phyloP scores from a whole-genome alignment of 2,797 vertebrate species.

The Sebastes steindachneri region DNA sequence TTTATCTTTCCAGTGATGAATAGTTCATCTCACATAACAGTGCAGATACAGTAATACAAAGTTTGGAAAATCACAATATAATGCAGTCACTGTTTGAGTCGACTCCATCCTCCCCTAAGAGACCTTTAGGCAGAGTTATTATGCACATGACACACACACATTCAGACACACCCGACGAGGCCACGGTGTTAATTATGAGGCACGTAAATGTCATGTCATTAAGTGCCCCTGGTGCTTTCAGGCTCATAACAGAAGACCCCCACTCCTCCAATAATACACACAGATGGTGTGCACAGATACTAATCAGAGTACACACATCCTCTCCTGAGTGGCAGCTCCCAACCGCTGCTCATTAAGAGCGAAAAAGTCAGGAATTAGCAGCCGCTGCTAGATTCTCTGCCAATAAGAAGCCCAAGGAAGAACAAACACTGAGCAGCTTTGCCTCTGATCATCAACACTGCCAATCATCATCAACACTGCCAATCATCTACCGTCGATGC shows the following conservation, averaged over 20 bases:
- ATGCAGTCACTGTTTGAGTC: background rate
- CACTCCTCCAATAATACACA: conserved; percentile 31
- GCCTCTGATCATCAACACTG: conserved; percentile 39
- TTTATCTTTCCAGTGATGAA: background rate
- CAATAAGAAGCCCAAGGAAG: conserved; percentile 33
- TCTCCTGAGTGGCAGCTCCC: conserved; percentile 52
- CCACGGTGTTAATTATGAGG: conserved; percentile 66
- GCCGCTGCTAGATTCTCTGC: conserved; percentile 19
- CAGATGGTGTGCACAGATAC: conserved; percentile 21
- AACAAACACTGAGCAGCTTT: conserved; percentile 53
- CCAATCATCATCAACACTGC: conserved; percentile 50
- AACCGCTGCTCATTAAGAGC: conserved; percentile 58
- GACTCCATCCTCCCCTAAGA: background rate
- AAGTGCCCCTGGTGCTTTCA: conserved; percentile 63
- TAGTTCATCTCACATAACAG: background rate
- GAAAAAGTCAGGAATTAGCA: conserved; percentile 47
- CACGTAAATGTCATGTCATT: conserved; percentile 77
- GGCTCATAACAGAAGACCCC: conserved; percentile 60
- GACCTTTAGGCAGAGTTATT: conserved; percentile 51
- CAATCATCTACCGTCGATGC: conserved; percentile 25
- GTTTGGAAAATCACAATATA: conserved; percentile 9
- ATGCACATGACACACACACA: conserved; percentile 12
- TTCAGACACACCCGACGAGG: conserved; percentile 38
- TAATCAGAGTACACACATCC: conserved; percentile 44
- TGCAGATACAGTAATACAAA: background rate